A percentile compares a stretch with the other conserved stretches of the same genome.
phyloP scores from a whole-genome alignment of 2,797 vertebrate species.

The Sebastes iracundus region DNA sequence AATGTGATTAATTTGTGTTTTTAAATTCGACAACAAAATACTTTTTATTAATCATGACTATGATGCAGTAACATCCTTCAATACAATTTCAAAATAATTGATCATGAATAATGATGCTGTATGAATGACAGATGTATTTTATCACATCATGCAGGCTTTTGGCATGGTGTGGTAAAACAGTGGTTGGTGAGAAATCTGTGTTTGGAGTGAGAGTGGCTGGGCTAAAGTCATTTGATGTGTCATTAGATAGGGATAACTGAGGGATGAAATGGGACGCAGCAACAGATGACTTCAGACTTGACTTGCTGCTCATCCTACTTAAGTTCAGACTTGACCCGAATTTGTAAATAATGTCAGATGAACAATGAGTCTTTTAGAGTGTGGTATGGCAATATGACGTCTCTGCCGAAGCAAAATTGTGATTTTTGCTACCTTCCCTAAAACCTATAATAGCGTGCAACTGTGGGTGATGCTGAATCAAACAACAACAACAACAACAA shows the following conservation, averaged over 20 bases:
- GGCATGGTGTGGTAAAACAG: not conserved
- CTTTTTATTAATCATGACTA: too few relatives aligned
- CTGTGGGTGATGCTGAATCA: not conserved
- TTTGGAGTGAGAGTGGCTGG: not conserved
- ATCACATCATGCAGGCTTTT: not conserved
- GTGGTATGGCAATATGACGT: not conserved
- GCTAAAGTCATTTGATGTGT: not conserved
- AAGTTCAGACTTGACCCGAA: not conserved
- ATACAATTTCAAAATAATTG: not conserved
- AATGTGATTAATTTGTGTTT: not conserved
- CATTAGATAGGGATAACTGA: not conserved
- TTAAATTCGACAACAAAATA: not conserved
- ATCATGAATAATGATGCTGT: not conserved
- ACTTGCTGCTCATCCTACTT: not conserved
- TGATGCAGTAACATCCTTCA: not conserved
- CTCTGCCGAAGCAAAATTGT: not conserved
- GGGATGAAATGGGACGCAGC: not conserved
- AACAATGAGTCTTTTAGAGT: not conserved
- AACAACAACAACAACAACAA: not conserved
- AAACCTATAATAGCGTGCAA: not conserved
- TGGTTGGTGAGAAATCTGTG: not conserved
- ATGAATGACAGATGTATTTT: not conserved
- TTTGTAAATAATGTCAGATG: not conserved
- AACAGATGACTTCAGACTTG: not conserved
- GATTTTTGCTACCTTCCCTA: not conserved